Conservation (phyloP, 1,140 invertebrate genomes). For the Camponotus pennsylvanicus region DNA sequence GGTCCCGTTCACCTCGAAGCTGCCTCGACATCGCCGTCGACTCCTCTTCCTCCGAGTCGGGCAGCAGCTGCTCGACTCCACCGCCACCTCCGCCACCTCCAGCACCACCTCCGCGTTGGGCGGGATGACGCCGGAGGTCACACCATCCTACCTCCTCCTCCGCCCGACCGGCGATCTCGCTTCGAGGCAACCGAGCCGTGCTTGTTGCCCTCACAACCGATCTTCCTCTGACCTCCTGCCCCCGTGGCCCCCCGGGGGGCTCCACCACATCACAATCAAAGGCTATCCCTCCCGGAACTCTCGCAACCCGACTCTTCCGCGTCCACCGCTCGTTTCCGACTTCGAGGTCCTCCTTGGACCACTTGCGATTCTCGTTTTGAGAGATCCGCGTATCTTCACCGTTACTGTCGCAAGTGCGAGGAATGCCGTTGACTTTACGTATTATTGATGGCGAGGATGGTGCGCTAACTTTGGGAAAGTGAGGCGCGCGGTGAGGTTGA, state of each 20-base stretch:
- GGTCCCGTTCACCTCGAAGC: constrained; percentile 78
- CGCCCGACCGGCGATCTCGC: constrained; percentile 77
- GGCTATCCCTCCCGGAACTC: constrained; percentile 75
- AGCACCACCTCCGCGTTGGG: constrained; percentile 78
- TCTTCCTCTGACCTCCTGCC: constrained; percentile 80
- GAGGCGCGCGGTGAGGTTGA: not conserved
- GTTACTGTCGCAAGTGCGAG: not conserved
- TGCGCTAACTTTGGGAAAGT: not conserved
- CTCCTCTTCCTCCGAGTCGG: constrained; percentile 83
- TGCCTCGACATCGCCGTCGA: constrained; percentile 82
- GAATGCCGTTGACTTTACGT: not conserved
- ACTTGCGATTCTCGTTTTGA: not conserved
- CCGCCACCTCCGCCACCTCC: constrained; percentile 73
- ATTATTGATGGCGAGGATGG: not conserved
- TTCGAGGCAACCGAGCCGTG: constrained; percentile 79
- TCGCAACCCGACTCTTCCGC: constrained; percentile 73
- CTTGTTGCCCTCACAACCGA: constrained; percentile 81
- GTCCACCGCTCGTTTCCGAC: constrained; percentile 40
- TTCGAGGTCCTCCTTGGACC: constrained; percentile 26
- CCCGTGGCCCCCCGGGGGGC: constrained; percentile 80
- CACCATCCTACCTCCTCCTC: constrained; percentile 84
- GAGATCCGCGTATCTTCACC: not conserved
- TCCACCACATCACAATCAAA: constrained; percentile 83
- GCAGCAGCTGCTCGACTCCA: constrained; percentile 83
- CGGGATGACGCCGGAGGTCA: constrained; percentile 83